Percentiles rank a stretch among this genome's conserved stretches.
Evolutionary conservation across 2,113 vertebrate species (phyloP).

Genomic region (Tichodroma muraria): DNA sequence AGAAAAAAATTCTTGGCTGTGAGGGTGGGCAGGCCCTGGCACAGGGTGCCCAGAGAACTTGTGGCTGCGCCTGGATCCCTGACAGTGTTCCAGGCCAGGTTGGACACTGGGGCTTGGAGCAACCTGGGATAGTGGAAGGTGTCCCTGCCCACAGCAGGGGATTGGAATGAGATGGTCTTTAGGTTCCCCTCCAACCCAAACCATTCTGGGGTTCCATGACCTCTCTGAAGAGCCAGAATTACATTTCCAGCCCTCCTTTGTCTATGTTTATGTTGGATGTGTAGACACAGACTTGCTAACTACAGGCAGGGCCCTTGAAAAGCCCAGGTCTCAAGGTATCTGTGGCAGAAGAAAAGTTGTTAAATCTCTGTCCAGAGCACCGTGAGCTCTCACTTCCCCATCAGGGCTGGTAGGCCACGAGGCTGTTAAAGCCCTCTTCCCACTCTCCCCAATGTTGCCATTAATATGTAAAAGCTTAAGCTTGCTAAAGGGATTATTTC

Average conservation of each 20-base stretch:
- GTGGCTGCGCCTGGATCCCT: background rate
- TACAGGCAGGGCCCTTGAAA: background rate
- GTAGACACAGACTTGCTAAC: too few relatives aligned
- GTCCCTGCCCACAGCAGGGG: background rate
- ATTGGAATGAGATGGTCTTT: accelerated
- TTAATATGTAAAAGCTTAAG: conserved; percentile 82
- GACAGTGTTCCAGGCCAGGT: accelerated
- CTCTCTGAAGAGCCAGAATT: background rate
- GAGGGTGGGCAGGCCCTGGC: accelerated
- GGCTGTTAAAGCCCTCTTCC: conserved; percentile 42
- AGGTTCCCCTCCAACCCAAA: background rate
- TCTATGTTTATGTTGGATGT: accelerated
- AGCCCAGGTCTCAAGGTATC: background rate
- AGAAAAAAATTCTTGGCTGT: background rate
- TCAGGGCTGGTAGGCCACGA: background rate
- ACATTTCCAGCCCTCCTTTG: background rate
- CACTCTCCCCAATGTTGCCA: conserved; percentile 61
- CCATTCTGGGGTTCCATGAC: background rate
- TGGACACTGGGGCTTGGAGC: accelerated
- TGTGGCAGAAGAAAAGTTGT: background rate
- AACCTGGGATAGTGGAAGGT: accelerated
- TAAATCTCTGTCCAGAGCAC: background rate
- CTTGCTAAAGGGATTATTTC: conserved; percentile 79
- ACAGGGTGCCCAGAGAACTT: background rate
- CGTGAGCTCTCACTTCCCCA: background rate